Base-by-base conservation (phyloP, 1,140 invertebrate species). In the Campodea augens region DNA sequence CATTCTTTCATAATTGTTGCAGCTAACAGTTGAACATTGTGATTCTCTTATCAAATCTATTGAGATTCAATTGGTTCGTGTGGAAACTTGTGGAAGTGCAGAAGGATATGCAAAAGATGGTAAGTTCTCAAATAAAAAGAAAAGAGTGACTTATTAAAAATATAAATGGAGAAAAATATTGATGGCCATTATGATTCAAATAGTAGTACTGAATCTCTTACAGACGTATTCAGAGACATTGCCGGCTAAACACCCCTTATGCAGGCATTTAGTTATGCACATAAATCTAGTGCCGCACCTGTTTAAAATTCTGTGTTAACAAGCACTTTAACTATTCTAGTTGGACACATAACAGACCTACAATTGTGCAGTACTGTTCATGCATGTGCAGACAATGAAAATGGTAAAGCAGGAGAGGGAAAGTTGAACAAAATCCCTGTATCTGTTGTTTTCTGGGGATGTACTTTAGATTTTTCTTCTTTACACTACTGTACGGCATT, bases 51-150 rank as follows among this genome's bases (percentile, higher is more conserved):
- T 96, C 41, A 89, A 89, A 58, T 93, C 88, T 1, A 81, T 98
- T 46, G 92, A 98, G 62, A 60, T 98, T 45, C 92, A 98, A 60
- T 66, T 98, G 38, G 83, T 95, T 0, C 68, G 92, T 39, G 86
- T 96, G 2, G 92, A 97, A 64, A 95, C 90, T 0, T 95, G 90
- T 63, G 91, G 90, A 29, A 91, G 86, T 67, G 79, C 84, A 1
- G 91, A 96, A 64, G 91, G 89, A 37, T 92, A 84, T 66, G 82
- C 89, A 3, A 78, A 78, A 69, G 90, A 97, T 70, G 82, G 86
- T 90, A 67, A 62, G 55, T 29, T 45, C 41, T 48, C 7, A 38
- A 43, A 23, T 22, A 36, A 43, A 13, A 1, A 39, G 37, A 27
- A 43, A 25, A 20, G 19, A n/a, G 2, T 29, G 15, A 19, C 27